These are phyloP conservation scores for Yponomeuta plumbellus DNA, from an alignment of 2,888 invertebrate genomes.

Conservation along the genomic window DNA sequence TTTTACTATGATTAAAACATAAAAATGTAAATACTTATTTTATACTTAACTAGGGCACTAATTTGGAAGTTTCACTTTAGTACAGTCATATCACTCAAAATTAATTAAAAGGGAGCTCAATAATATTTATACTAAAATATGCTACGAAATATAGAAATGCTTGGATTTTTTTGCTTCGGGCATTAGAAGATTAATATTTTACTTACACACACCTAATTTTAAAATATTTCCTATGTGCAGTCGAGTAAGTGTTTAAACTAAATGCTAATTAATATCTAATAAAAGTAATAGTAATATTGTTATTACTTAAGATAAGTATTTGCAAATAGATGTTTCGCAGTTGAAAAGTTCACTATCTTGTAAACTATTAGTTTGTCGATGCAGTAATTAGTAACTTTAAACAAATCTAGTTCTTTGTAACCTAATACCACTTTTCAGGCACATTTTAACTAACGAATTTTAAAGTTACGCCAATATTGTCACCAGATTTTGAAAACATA, in stretches of 20 bases:
- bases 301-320: background rate
- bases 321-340: background rate
- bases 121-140: slow-evolving; percentile 20
- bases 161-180: background rate
- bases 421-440: slow-evolving; percentile 23
- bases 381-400: slow-evolving; percentile 4
- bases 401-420: slow-evolving; percentile 13
- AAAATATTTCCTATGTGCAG: background rate
- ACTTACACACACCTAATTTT: background rate
- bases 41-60: slow-evolving; percentile 18
- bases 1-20: slow-evolving; percentile 8
- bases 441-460: slow-evolving; percentile 15
- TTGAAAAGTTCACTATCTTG: background rate
- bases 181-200: background rate
- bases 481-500: background rate
- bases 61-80: slow-evolving; percentile 44
- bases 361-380: background rate
- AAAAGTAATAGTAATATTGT: background rate
- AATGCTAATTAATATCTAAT: background rate
- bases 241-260: background rate
- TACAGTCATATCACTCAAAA: slow-evolving; percentile 53
- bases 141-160: background rate
- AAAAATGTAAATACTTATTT: background rate
- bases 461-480: slow-evolving; percentile 17
- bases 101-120: slow-evolving; percentile 52